A percentile compares a stretch with the other conserved stretches of the same genome.
phyloP scores from a whole-genome alignment of 37 sponge, comb jelly and placozoan species.

The Geodia barretti region DNA sequence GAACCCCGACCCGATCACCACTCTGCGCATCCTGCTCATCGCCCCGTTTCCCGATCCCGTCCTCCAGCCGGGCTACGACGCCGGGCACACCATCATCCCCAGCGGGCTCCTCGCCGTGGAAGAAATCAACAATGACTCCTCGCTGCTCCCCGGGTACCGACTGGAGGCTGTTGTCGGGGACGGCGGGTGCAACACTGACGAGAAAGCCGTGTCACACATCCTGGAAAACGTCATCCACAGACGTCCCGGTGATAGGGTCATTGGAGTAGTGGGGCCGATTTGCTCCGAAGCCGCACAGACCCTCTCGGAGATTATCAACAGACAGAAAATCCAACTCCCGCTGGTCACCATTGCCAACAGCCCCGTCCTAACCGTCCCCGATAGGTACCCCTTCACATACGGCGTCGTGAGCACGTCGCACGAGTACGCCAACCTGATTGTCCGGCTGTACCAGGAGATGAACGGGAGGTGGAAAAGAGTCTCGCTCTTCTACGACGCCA shows the following conservation, averaged over 20 bases:
- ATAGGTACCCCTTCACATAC: neutral
- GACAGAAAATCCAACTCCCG: neutral
- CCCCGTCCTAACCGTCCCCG: neutral
- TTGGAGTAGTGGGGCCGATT: slow-evolving; percentile 3
- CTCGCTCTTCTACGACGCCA: neutral
- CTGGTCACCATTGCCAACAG: neutral
- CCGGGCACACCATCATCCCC: neutral
- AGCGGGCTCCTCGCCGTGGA: neutral
- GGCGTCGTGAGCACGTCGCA: neutral
- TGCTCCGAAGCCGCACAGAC: slow-evolving; percentile 1
- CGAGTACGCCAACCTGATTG: neutral
- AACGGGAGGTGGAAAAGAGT: neutral
- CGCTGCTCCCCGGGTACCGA: neutral
- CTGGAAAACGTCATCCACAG: neutral
- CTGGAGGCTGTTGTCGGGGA: slow-evolving; percentile 1
- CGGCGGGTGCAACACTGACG: neutral
- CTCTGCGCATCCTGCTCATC: neutral
- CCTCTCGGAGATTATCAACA: neutral
- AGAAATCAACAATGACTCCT: neutral
- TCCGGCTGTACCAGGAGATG: neutral
- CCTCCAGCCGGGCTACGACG: neutral
- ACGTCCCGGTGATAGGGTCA: neutral
- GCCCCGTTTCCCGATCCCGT: neutral
- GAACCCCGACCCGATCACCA: too few species aligned
- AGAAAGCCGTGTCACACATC: neutral